Base-by-base conservation (phyloP, 2,797 vertebrate species). In the Loris lydekkerianus region DNA sequence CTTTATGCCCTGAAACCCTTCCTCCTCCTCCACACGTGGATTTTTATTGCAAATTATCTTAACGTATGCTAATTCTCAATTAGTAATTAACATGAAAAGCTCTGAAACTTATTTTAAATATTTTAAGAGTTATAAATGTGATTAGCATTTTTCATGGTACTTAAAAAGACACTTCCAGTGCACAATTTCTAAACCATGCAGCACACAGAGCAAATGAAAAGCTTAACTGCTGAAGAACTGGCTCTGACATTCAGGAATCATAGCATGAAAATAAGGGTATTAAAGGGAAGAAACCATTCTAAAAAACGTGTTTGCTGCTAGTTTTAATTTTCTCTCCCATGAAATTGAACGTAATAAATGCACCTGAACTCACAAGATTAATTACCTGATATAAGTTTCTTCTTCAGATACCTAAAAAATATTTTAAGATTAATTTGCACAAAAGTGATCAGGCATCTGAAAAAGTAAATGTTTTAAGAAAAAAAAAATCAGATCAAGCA, bases 381-480 rank as follows among this genome's bases (percentile, higher is more conserved):
- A 31, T 25, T 18, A n/a, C 65, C 72, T 84, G 87, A 83, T 1
- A 82, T 17, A 60, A 49, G 3, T 37, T 70, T 78, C 76, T 53
- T 78, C 70, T 91, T 86, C 72, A 43, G 27, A 63, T 53, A 72
- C 5, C 60, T 82, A 65, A 75, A 80, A 85, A 60, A 58, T 40
- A 89, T 81, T 90, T 56, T 77, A 5, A 5, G 20, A 53, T 21
- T 67, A 96, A 81, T 53, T 46, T 89, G 60, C 63, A 89, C 46
- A 86, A 85, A 95, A 96, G 7, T 77, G 9, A 92, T 15, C 67
- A 25, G 18, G 7, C 82, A 1, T 85, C 49, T 82, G 21, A 83
- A 95, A 97, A 94, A 43, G n/a, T n/a, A 75, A 25, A 73, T 60
- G 34, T 61, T 94, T 95, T 78, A 86, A 75, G 34, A 92, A 53